Conservation (phyloP, 2,797 vertebrate species). For the Cossypha dichroa region DNA sequence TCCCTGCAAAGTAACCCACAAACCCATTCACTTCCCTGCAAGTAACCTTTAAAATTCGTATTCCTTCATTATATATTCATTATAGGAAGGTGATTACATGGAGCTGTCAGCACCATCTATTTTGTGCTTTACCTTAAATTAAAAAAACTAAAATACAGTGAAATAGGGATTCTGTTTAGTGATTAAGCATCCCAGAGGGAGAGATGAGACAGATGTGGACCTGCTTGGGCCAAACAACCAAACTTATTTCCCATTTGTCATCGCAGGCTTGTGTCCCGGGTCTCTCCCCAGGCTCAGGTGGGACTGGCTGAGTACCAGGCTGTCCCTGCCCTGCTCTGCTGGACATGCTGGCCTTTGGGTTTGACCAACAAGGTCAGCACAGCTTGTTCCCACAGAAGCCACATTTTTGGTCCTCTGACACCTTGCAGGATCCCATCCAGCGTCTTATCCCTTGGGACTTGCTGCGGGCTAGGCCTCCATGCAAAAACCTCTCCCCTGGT, state of each 20-base stretch:
- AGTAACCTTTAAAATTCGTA: not conserved
- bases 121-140: not conserved
- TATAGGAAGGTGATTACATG: not conserved
- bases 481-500: not conserved
- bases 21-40: not conserved
- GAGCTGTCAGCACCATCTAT: not conserved
- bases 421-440: not conserved
- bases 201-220: not conserved
- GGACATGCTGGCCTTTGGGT: accelerated
- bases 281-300: not conserved
- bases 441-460: not conserved
- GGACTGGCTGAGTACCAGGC: not conserved
- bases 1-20: not conserved
- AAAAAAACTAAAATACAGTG: not conserved
- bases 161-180: not conserved
- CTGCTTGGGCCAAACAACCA: not conserved
- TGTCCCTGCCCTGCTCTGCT: not conserved
- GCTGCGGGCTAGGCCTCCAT: not conserved
- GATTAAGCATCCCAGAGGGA: not conserved
- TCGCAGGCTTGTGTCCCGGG: accelerated
- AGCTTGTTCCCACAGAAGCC: not conserved
- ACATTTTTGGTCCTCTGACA: not conserved
- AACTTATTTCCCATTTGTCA: not conserved
- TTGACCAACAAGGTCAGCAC: not conserved
- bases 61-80: not conserved